A percentile compares a stretch with the other conserved stretches of the same genome.
Conservation (phyloP, 2,113 vertebrate species). For the Silurus glanis region DNA sequence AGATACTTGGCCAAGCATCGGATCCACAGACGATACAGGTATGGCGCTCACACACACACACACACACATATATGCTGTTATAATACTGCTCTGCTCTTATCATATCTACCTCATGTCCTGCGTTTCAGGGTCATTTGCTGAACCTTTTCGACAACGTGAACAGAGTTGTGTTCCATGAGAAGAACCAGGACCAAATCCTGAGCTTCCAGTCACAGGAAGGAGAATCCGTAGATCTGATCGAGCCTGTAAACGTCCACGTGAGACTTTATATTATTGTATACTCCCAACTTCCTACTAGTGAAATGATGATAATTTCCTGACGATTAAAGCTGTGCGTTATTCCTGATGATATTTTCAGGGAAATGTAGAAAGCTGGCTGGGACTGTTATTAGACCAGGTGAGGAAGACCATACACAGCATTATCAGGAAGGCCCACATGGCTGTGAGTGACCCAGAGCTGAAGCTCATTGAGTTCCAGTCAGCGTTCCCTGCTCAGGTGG, state of each 20-base stretch:
- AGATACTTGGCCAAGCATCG: conserved; percentile 66
- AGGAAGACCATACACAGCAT: conserved; percentile 76
- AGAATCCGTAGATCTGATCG: conserved; percentile 76
- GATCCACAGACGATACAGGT: conserved; percentile 68
- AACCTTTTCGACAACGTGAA: conserved; percentile 88
- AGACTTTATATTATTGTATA: neutral
- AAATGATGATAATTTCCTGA: too few relatives aligned
- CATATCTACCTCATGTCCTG: neutral
- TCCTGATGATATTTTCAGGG: conserved; percentile 62
- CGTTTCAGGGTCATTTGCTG: conserved; percentile 78
- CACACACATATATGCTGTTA: too few relatives aligned
- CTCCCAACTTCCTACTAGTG: too few relatives aligned
- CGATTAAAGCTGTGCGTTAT: too few relatives aligned
- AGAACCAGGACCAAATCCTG: conserved; percentile 82
- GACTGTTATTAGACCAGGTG: conserved; percentile 73
- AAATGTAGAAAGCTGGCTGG: conserved; percentile 80
- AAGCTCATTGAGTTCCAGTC: conserved; percentile 78
- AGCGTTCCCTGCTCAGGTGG: conserved; percentile 82
- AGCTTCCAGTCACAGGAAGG: conserved; percentile 87
- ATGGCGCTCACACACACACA: neutral
- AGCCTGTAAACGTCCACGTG: conserved; percentile 64
- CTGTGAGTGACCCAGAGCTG: conserved; percentile 68
- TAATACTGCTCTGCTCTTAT: too few relatives aligned
- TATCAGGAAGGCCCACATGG: conserved; percentile 73
- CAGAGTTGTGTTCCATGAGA: conserved; percentile 80